Conservation (phyloP, 2,888 invertebrate species). For the Incurvaria masculella region DNA sequence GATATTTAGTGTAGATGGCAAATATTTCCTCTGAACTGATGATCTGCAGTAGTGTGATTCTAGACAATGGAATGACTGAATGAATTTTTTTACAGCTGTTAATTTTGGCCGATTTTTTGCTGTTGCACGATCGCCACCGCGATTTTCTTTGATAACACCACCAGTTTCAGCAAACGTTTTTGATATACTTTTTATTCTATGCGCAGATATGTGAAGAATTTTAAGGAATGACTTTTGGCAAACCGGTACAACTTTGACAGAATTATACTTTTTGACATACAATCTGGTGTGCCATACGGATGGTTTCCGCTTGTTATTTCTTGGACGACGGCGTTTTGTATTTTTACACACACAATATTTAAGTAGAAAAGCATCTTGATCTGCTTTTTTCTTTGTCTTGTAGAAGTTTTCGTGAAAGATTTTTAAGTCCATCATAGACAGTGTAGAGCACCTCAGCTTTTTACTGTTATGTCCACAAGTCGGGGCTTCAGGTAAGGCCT, state of each 20-base stretch:
- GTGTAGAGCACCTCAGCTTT: no score
- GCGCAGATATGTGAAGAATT: slow-evolving; percentile 1
- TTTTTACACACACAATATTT: no score
- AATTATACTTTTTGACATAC: slow-evolving; percentile 3
- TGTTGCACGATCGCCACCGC: slow-evolving; percentile 4
- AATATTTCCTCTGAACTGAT: slow-evolving; percentile 2
- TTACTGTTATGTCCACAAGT: no score
- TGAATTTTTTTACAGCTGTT: slow-evolving; percentile 4
- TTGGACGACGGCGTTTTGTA: background rate
- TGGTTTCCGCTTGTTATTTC: background rate
- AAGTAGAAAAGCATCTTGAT: no score
- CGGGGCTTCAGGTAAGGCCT: no score
- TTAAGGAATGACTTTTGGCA: slow-evolving; percentile 3
- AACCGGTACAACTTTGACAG: slow-evolving; percentile 1
- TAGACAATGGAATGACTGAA: slow-evolving; percentile 4
- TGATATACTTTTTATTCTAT: slow-evolving; percentile 3
- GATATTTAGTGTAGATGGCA: slow-evolving; percentile 1
- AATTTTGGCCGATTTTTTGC: slow-evolving; percentile 3
- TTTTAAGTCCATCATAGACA: no score
- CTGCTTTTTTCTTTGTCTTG: no score
- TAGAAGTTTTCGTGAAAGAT: no score
- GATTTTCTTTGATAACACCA: slow-evolving; percentile 4
- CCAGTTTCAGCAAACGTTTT: slow-evolving; percentile 3
- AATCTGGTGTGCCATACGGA: slow-evolving; percentile 3
- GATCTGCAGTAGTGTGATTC: slow-evolving; percentile 7